Percentiles rank a stretch among this genome's conserved stretches.
These are phyloP conservation scores for Tupaia tana DNA, from an alignment of 2,113 vertebrate genomes.

Conservation along the genomic window DNA sequence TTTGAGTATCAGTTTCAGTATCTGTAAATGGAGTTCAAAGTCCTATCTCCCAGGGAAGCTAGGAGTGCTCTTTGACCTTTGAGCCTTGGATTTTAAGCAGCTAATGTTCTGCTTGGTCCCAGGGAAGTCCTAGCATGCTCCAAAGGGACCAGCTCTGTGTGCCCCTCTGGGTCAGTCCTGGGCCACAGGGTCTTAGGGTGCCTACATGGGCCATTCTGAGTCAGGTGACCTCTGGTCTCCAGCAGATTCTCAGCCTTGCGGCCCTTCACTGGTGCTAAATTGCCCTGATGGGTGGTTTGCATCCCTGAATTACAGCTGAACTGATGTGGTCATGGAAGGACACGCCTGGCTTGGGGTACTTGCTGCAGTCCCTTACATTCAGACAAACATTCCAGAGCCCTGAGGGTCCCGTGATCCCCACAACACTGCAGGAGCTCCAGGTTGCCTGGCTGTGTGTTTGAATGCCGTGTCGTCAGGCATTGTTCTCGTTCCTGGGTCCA, in stretches of 20 bases:
- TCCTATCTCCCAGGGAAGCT: not conserved
- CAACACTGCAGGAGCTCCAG: not conserved
- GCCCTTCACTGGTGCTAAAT: not conserved
- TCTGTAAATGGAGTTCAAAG: not conserved
- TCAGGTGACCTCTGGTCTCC: not conserved
- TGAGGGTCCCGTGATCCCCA: accelerated
- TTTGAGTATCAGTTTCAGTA: not conserved
- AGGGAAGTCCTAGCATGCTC: not conserved
- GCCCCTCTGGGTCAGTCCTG: not conserved
- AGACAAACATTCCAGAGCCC: not conserved
- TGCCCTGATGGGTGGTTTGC: not conserved
- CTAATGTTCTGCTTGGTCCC: not conserved
- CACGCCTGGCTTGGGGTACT: not conserved
- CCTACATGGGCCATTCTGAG: not conserved
- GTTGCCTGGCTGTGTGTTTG: not conserved
- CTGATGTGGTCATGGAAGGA: not conserved
- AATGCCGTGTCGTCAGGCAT: not conserved
- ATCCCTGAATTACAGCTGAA: not conserved
- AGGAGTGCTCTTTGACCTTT: not conserved
- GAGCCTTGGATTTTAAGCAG: not conserved
- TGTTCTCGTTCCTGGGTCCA: not conserved
- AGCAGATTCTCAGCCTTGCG: not conserved
- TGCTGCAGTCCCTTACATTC: not conserved
- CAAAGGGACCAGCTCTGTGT: not conserved
- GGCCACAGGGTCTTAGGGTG: not conserved